phyloP scores from a whole-genome alignment of 2,888 invertebrate species.

The Drosophila tanythrix region DNA sequence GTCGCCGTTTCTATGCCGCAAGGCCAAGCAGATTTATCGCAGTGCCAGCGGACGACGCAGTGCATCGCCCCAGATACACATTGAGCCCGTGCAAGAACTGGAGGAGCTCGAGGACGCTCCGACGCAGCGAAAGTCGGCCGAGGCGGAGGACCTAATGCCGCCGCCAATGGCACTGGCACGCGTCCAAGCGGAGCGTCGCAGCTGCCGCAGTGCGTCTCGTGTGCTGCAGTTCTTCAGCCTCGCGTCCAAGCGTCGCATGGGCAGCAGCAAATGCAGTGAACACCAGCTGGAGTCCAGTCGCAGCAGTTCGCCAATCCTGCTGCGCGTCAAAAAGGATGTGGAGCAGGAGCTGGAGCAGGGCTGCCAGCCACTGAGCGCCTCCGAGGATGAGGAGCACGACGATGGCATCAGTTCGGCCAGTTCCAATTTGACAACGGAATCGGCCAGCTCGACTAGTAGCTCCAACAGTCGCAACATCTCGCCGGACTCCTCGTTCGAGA shows the following conservation, averaged over 20 bases:
- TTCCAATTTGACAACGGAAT: slow-evolving; percentile 50
- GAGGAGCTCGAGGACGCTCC: slow-evolving; percentile 15
- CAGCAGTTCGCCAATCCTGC: slow-evolving; percentile 72
- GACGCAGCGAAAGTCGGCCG: slow-evolving; percentile 52
- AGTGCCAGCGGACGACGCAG: slow-evolving; percentile 68
- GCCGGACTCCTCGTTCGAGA: slow-evolving; percentile 82
- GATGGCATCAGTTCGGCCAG: slow-evolving; percentile 81
- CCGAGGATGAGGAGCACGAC: slow-evolving; percentile 70
- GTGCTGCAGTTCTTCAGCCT: slow-evolving; percentile 83
- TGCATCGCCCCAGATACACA: slow-evolving; percentile 60
- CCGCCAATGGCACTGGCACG: slow-evolving; percentile 65
- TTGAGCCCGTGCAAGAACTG: slow-evolving; percentile 40
- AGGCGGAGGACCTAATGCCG: slow-evolving; percentile 66
- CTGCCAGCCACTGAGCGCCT: slow-evolving; percentile 62
- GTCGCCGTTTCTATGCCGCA: slow-evolving; percentile 73
- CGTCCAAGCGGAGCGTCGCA: slow-evolving; percentile 69
- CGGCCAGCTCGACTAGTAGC: slow-evolving; percentile 49
- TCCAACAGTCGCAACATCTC: slow-evolving; percentile 72
- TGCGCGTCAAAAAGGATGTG: slow-evolving; percentile 52
- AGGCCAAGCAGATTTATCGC: slow-evolving; percentile 71
- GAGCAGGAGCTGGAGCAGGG: slow-evolving; percentile 40
- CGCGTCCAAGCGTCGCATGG: slow-evolving; percentile 72
- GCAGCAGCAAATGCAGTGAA: slow-evolving; percentile 52
- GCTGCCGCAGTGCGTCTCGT: slow-evolving; percentile 75
- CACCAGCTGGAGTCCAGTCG: slow-evolving; percentile 40